A percentile compares a stretch with the other conserved stretches of the same genome.
Conservation (phyloP, 2,888 invertebrate species). For the Diarsia mendica region DNA sequence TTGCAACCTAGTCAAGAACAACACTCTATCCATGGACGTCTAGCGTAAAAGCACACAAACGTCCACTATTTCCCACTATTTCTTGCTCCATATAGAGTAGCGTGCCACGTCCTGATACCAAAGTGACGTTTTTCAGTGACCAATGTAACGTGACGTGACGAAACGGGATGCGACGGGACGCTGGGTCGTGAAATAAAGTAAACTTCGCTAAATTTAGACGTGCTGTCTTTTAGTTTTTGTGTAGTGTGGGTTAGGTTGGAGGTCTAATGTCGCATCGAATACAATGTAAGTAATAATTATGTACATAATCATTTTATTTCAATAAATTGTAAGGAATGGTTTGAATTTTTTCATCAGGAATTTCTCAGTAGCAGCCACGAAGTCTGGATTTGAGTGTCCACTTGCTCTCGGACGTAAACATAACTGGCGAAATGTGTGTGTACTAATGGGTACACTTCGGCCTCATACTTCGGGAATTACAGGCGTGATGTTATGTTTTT, state of each 20-base stretch:
- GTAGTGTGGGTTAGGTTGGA: not conserved
- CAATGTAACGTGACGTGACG: conserved; percentile 13
- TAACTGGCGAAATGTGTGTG: too few relatives aligned
- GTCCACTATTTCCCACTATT: not conserved
- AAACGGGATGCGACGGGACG: not conserved
- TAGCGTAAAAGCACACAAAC: conserved; percentile 4
- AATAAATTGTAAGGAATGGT: too few relatives aligned
- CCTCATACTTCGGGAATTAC: too few relatives aligned
- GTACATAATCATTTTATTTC: too few relatives aligned
- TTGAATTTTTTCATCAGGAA: too few relatives aligned
- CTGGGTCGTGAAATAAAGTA: conserved; percentile 21
- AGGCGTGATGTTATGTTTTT: too few relatives aligned
- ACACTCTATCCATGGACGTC: not conserved
- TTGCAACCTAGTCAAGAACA: not conserved
- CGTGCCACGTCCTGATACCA: conserved; percentile 16
- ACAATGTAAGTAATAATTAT: too few relatives aligned
- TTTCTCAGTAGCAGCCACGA: too few relatives aligned
- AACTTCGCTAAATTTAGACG: conserved; percentile 17
- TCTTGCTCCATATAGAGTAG: conserved; percentile 8
- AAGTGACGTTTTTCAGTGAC: conserved; percentile 44
- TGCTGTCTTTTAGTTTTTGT: conserved; percentile 14
- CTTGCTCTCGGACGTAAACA: too few relatives aligned
- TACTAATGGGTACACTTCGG: too few relatives aligned
- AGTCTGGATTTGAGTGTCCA: too few relatives aligned
- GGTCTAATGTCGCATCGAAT: not conserved